These are phyloP conservation scores for Cydia pomonella DNA, from an alignment of 1,140 invertebrate species.

Conservation along the genomic window DNA sequence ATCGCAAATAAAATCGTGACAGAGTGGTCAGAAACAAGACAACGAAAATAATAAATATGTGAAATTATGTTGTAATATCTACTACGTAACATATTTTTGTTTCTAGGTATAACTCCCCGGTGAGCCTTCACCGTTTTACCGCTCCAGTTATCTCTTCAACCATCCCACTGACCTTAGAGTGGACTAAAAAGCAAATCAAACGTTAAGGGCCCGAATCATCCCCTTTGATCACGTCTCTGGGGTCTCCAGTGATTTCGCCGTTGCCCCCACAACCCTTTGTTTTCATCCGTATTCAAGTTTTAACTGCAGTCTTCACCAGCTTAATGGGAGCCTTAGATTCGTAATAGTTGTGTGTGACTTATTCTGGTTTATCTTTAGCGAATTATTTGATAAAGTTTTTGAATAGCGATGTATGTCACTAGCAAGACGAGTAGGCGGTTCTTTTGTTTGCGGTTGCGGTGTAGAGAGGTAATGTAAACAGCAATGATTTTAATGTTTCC, in stretches of 20 bases:
- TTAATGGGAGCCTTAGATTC: neutral
- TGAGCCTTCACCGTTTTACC: neutral
- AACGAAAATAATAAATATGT: too few species aligned
- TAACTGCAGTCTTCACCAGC: neutral
- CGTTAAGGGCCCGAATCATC: conserved; percentile 16
- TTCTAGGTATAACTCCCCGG: too few species aligned
- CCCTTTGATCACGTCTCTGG: conserved; percentile 8
- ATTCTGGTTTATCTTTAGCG: neutral
- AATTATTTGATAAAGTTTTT: neutral
- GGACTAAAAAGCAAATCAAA: conserved; percentile 17
- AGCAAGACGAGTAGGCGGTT: neutral
- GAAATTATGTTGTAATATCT: too few species aligned
- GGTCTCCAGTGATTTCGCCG: neutral
- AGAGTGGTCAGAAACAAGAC: too few species aligned
- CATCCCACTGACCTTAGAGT: neutral
- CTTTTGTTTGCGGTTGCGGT: neutral
- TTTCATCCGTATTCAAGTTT: neutral
- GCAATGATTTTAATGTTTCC: neutral
- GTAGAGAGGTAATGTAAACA: neutral
- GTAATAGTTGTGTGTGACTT: neutral
- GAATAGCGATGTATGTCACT: neutral
- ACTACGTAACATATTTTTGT: too few species aligned
- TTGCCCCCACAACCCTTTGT: conserved; percentile 2
- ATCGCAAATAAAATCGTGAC: too few species aligned
- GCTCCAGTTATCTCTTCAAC: neutral